These are phyloP conservation scores for Ophioninae sp. DNA, from an alignment of 2,888 invertebrate species.

Conservation along the genomic window DNA sequence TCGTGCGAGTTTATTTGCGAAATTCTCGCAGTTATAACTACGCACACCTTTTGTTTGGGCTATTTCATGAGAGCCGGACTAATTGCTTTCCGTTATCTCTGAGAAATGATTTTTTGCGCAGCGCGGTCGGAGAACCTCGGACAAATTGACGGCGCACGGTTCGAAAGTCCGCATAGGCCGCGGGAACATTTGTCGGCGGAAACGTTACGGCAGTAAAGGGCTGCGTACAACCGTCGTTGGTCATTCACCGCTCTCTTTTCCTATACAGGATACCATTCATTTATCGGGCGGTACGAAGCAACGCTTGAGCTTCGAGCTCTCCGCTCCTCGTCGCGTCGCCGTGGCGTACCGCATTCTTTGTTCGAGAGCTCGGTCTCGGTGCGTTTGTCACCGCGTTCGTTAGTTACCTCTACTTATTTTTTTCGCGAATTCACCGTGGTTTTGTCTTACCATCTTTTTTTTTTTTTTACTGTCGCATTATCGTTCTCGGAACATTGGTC, in stretches of 20 bases:
- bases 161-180: slow-evolving; percentile 8
- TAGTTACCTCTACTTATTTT: slow-evolving; percentile 6
- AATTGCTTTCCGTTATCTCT: background rate
- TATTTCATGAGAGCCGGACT: background rate
- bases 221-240: slow-evolving; percentile 14
- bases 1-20: too few relatives aligned
- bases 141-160: slow-evolving; percentile 4
- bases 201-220: slow-evolving; percentile 24
- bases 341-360: slow-evolving; percentile 30
- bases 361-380: slow-evolving; percentile 18
- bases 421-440: background rate
- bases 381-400: slow-evolving; percentile 13
- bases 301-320: slow-evolving; percentile 14
- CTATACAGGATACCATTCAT: slow-evolving; percentile 3
- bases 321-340: background rate
- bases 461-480: slow-evolving; percentile 1
- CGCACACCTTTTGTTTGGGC: too few relatives aligned
- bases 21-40: too few relatives aligned
- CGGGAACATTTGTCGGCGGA: slow-evolving; percentile 17
- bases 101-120: background rate
- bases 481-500: slow-evolving; percentile 18
- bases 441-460: background rate
- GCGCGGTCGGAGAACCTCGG: background rate
- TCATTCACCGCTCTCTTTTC: slow-evolving; percentile 14
- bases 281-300: slow-evolving; percentile 29